Evolutionary conservation across 2,888 invertebrate species (phyloP), one percentile per base, ranked within the genome.

Genomic region (Leptura quadrifasciata): DNA sequence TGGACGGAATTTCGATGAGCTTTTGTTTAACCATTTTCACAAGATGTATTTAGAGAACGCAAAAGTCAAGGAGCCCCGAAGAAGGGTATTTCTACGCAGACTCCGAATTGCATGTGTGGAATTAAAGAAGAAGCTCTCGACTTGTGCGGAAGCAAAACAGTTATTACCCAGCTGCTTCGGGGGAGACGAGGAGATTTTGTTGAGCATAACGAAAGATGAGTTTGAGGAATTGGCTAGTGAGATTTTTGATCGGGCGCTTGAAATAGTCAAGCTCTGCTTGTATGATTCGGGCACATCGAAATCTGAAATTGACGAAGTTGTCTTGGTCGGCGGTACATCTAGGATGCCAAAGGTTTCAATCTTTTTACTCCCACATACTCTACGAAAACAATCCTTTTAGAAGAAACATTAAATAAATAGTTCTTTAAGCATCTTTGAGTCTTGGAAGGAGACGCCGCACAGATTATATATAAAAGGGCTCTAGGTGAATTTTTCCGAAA

Each of bases 281-380:
- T 69, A 77, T 47, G 77, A 72, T 54, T 73, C 79, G 3, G 74
- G 75, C 6, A 27, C 85, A 6, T 35, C 63, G 0, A 79, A 79
- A 76, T 27, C 63, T 0, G 72, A 83, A 1, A 84, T 85, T 10
- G 79, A 81, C 35, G 83, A 85, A 31, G 78, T 86, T 24, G 76
- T 85, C 10, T 52, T 86, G 15, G 81, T 84, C 1, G 86, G 86
- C 24, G 86, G 85, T 27, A 81, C 84, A 0, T 83, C 85, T 0
- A 75, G 82, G 18, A 85, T 85, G 18, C 85, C 85, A 9, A 84
- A 84, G 79, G 70, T 86, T 10, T 79, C 35, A 78, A 65, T n/a
- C 6, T 31, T 31, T 47, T 47, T n/a, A 17, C 39, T 47, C n/a
- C 2, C 47, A 47, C 15, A 17, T 47, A 39, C 6, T n/a, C n/a